Conservation (phyloP, 2,888 invertebrate genomes). For the Hymenopus coronatus region DNA sequence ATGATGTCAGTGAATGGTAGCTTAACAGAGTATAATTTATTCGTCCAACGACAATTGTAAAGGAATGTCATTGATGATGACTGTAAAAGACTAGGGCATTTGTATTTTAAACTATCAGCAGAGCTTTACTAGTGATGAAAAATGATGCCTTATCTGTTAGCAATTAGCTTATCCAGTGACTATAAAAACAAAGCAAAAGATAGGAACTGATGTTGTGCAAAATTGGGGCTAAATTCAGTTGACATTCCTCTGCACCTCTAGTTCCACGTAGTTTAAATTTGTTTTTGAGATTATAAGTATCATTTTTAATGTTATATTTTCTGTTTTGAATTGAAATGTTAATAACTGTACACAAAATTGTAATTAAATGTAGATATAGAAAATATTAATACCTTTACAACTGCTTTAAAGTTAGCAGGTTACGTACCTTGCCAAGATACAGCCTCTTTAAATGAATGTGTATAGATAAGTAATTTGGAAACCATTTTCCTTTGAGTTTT, state of each 20-base stretch:
- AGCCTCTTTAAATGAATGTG: background rate
- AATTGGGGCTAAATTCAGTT: background rate
- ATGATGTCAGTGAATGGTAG: background rate
- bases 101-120: constrained; percentile 10
- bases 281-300: background rate
- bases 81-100: background rate
- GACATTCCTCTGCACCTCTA: background rate
- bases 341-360: background rate
- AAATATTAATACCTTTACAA: background rate
- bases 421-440: background rate
- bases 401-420: background rate
- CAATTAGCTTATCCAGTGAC: background rate
- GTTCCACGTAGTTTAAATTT: background rate
- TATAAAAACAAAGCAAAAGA: background rate
- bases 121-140: constrained; percentile 14
- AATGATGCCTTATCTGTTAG: constrained; percentile 16
- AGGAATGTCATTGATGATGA: background rate
- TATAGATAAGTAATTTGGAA: background rate
- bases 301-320: background rate
- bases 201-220: background rate
- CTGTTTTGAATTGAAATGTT: background rate
- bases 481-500: background rate
- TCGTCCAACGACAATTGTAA: background rate
- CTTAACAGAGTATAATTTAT: background rate
- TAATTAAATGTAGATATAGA: constrained; percentile 11